Percentiles rank a stretch among this genome's conserved stretches.
Conservation (phyloP, 1,140 invertebrate genomes). For the Drosophila auraria region DNA sequence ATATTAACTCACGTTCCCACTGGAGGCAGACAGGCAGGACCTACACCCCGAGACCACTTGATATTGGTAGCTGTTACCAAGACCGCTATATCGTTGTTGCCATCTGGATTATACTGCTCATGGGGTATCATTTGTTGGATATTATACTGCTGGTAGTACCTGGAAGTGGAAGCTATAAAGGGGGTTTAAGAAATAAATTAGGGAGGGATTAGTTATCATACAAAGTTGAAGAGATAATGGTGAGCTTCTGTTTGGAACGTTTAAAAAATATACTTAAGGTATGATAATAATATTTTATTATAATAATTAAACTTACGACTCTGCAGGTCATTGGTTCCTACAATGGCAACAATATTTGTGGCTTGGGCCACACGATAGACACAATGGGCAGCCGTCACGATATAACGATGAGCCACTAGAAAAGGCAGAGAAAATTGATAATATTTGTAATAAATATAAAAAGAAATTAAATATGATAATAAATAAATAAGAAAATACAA, state of each 20-base stretch:
- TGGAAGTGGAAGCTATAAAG: slow-evolving; percentile 54
- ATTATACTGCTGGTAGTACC: slow-evolving; percentile 57
- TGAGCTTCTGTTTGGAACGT: too few species aligned
- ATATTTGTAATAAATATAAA: background rate
- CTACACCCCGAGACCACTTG: slow-evolving; percentile 73
- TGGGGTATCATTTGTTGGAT: slow-evolving; percentile 60
- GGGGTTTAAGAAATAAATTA: background rate
- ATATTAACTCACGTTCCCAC: slow-evolving; percentile 52
- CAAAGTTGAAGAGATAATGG: background rate
- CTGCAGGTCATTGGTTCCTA: slow-evolving; percentile 57
- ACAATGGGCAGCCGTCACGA: slow-evolving; percentile 76
- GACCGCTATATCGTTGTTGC: slow-evolving; percentile 71
- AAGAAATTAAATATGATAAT: background rate
- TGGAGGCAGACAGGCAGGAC: slow-evolving; percentile 77
- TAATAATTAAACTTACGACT: slow-evolving; percentile 53
- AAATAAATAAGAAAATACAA: background rate
- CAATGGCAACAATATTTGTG: slow-evolving; percentile 59
- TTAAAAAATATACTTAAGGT: background rate
- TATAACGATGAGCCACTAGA: slow-evolving; percentile 65
- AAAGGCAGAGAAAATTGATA: background rate
- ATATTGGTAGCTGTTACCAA: slow-evolving; percentile 56
- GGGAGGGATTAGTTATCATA: background rate
- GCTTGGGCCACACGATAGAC: slow-evolving; percentile 16
- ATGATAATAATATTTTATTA: background rate
- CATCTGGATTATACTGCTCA: slow-evolving; percentile 53